These are phyloP conservation scores for Bubo scandiacus DNA, from an alignment of 2,113 vertebrate genomes.

Conservation along the genomic window DNA sequence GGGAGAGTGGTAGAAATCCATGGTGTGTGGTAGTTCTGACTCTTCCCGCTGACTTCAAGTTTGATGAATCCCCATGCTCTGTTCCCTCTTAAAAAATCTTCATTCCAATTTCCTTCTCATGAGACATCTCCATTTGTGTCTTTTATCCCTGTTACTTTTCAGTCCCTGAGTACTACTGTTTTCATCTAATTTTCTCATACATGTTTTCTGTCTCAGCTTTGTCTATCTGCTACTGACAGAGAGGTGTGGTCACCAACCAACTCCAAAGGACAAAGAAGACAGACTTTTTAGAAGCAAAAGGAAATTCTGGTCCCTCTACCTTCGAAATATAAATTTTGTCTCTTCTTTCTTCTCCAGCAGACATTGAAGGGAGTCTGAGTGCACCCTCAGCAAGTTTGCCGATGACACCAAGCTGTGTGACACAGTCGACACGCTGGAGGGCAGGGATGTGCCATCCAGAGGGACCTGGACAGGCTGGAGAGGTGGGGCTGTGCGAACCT, in stretches of 20 bases:
- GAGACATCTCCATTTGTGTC: background rate
- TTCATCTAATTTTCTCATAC: background rate
- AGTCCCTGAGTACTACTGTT: background rate
- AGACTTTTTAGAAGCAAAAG: background rate
- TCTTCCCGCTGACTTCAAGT: background rate
- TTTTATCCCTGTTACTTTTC: background rate
- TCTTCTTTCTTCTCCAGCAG: background rate
- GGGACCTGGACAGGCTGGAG: too few relatives aligned
- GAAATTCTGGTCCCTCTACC: background rate
- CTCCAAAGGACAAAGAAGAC: background rate
- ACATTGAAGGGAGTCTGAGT: background rate
- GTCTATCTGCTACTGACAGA: background rate
- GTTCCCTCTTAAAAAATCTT: background rate
- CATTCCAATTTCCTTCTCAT: background rate
- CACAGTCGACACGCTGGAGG: too few relatives aligned
- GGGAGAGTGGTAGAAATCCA: background rate
- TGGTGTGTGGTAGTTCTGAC: background rate
- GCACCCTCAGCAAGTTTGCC: too few relatives aligned
- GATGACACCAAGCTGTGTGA: too few relatives aligned
- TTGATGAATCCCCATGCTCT: background rate
- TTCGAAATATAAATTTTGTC: background rate
- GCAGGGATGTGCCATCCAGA: too few relatives aligned
- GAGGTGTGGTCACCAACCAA: background rate
- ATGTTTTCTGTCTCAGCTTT: background rate
- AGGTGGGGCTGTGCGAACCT: too few relatives aligned